Base-by-base conservation (phyloP, 2,888 invertebrate species). In the Myathropa florea region DNA sequence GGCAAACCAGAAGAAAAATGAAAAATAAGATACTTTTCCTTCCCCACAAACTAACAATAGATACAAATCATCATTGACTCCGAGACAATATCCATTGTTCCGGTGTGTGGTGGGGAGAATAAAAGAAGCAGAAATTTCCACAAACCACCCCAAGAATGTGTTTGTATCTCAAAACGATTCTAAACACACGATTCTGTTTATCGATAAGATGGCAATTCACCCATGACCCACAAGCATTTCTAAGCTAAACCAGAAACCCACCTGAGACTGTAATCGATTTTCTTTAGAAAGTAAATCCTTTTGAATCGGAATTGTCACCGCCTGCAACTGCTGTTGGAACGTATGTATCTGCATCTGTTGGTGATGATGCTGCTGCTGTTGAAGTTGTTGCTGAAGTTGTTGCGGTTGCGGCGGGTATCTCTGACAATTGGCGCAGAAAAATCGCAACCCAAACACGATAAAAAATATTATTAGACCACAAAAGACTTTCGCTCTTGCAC, bases 371-470 rank as follows among this genome's bases (percentile, higher is more conserved):
- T 60, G 67, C 24, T 71, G 73, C 61, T 81, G 85, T 23, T 60
- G 67, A n/a, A 64, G 73, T 57, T 81, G 85, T 23, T 67, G 68
- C n/a, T 71, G 71, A 12, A 24, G 57, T 57, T 57, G 57, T 46
- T 46, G 46, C 46, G 46, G 46, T 46, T 46, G 46, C 46, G 71
- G 39, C 26, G 78, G 82, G 59, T 79, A 85, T 30, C 77, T 83
- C 85, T 89, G 88, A 76, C 89, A 89, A 82, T 82, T 89, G 24
- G 84, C 88, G 73, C 89, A 89, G 39, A 88, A 77, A 86, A 89
- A 84, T 84, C 84, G 68, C 73, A 89, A 79, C 24, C 89, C 88
- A 72, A 89, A 88, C 72, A 89, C 86, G 60, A 89, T 84, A 57
- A 88, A 59, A 67, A 89, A 89, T 33, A 89, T 46, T 39, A 88